Conservation (phyloP, 2,888 invertebrate species). For the Synanthedon tipuliformis region DNA sequence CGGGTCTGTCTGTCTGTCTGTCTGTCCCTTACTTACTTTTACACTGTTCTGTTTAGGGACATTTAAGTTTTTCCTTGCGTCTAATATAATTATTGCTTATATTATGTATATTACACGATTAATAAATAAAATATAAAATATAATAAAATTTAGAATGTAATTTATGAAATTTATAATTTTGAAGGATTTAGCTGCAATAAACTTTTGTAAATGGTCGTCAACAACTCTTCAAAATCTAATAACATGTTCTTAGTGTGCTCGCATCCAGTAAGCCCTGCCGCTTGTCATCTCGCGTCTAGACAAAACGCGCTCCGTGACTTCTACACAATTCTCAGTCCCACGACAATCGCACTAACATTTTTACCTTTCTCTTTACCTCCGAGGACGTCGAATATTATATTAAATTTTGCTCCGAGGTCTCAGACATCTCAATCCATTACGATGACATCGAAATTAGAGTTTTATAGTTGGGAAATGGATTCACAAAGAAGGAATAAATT, state of each 20-base stretch:
- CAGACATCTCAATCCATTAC: conserved; percentile 52
- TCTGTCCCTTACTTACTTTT: no score
- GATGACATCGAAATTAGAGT: conserved; percentile 47
- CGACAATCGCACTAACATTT: conserved; percentile 40
- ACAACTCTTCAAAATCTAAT: conserved; percentile 56
- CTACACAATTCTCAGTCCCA: conserved; percentile 53
- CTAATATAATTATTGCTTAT: no score
- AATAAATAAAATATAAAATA: no score
- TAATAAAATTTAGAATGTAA: no score
- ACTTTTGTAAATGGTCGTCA: conserved; percentile 34
- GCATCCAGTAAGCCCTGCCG: conserved; percentile 19
- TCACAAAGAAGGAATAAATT: conserved; percentile 13
- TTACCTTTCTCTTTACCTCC: conserved; percentile 29
- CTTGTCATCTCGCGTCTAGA: conserved; percentile 56
- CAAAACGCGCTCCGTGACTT: conserved; percentile 59
- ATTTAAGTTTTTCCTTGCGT: no score
- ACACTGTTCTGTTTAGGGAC: no score
- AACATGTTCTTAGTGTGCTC: conserved; percentile 34
- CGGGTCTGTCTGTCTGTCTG: no score
- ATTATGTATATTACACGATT: no score
- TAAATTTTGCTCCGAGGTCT: conserved; percentile 47
- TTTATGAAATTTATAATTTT: no score
- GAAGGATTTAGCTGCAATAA: conserved; percentile 3
- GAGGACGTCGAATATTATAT: conserved; percentile 49
- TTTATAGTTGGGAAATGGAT: conserved; percentile 36